These are phyloP conservation scores for Vanessa cardui DNA, from an alignment of 2,888 invertebrate genomes.

Conservation along the genomic window DNA sequence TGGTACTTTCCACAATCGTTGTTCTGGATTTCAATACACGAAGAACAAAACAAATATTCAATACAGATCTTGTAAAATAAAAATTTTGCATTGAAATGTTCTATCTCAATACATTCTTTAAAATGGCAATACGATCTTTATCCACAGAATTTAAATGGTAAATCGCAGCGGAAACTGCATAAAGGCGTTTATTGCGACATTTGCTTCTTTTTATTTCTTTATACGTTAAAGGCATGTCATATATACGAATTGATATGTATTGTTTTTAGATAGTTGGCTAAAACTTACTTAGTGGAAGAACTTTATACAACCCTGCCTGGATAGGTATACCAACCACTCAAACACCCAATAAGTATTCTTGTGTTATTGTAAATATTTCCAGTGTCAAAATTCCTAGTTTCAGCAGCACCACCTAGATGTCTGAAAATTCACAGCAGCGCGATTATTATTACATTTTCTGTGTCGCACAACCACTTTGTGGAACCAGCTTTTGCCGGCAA, in stretches of 20 bases:
- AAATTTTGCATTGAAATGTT: conserved; percentile 1
- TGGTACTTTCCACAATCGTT: neutral
- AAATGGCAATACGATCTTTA: conserved; percentile 6
- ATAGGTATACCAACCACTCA: too few species aligned
- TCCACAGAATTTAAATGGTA: conserved; percentile 3
- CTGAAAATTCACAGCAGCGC: too few species aligned
- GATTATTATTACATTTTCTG: too few species aligned
- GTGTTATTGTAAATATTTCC: too few species aligned
- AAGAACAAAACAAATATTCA: conserved; percentile 7
- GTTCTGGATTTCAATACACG: neutral
- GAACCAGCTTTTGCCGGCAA: too few species aligned
- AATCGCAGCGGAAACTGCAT: conserved; percentile 5
- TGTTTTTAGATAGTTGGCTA: neutral
- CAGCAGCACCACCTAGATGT: too few species aligned
- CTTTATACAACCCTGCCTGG: too few species aligned
- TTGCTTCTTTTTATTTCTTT: conserved; percentile 6
- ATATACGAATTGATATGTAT: neutral
- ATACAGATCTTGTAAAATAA: conserved; percentile 10
- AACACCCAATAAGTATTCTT: too few species aligned
- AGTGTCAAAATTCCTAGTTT: too few species aligned
- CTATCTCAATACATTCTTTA: conserved; percentile 5
- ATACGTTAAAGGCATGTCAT: neutral
- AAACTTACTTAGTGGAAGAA: neutral
- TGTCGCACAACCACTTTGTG: too few species aligned
- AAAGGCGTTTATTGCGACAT: conserved; percentile 9